Base-by-base conservation (phyloP, 2,113 vertebrate genomes). In the Syngnathus floridae region DNA sequence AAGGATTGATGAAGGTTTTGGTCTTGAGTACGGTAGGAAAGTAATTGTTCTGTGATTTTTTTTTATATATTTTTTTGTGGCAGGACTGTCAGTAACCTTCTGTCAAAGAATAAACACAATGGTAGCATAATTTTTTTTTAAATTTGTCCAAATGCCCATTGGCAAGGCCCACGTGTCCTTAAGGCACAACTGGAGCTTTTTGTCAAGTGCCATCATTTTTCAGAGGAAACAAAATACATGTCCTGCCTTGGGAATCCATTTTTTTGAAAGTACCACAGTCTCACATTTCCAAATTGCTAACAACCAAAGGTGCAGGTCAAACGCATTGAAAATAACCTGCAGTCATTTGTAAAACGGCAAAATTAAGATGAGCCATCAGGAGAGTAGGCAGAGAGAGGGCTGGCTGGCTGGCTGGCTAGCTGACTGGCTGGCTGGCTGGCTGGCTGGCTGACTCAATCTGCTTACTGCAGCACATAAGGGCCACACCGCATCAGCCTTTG, bases 391-490 rank as follows among this genome's bases (percentile, higher is more conserved):
- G 26, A 35, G 37, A 58, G 26, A 31, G 26, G 26, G 26, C 26
- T 31, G 26, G 26, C 26, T 31, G 26, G 26, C 26, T 31, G 26
- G 26, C 26, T 31, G 26, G 26, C 26, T 31, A 3, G 26, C 26
- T 31, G 26, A 3, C 26, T 31, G 26, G 2, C 26, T 31, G 26
- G 2, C 26, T 31, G 26, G 26, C 26, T 31, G 26, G 26, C 26
- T 3, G 26, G 26, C 26, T 10, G 22, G 11, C 52, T 13, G 38
- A 61, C 38, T 61, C 58, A 43, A 60, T 43, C 22, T 12, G 58
- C 58, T 61, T 61, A 40, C 57, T 38, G 57, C 37, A 40, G 57
- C 57, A 60, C 57, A 60, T 60, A 37, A 60, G 37, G n/a, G 37
- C 57, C 37, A 4, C 57, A 60, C 11, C 37, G 21, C 10, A 43